Evolutionary conservation across 1,140 invertebrate species (phyloP).

Genomic region (Bombus terrestris): DNA sequence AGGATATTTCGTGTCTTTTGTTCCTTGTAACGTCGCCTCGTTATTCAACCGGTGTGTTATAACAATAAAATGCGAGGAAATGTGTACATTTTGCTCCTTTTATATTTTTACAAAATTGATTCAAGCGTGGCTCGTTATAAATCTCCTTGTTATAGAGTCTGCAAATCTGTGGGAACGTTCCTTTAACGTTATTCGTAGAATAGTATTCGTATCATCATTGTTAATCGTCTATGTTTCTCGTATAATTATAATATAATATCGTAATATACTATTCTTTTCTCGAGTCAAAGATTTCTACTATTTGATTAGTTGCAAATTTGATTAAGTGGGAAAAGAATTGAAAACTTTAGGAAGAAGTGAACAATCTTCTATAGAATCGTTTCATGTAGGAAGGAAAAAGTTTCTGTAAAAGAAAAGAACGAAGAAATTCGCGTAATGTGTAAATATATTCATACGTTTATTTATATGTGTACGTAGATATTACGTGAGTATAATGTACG

Average conservation of each 20-base stretch:
- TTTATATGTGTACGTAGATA: too few relatives aligned
- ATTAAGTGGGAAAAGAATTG: too few relatives aligned
- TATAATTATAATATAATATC: neutral
- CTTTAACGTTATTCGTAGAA: neutral
- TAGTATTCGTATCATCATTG: neutral
- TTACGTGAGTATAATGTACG: too few relatives aligned
- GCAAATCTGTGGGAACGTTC: neutral
- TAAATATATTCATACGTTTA: too few relatives aligned
- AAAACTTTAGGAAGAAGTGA: too few relatives aligned
- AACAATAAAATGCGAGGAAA: conserved; percentile 8
- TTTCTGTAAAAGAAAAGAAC: too few relatives aligned
- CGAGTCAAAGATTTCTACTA: neutral
- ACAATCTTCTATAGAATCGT: too few relatives aligned
- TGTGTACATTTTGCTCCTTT: neutral
- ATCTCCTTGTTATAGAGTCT: neutral
- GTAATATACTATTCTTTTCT: neutral
- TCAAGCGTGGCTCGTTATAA: conserved; percentile 10
- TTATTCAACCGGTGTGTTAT: neutral
- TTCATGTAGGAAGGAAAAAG: too few relatives aligned
- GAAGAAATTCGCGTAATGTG: too few relatives aligned
- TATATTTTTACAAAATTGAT: neutral
- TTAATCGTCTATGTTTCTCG: neutral
- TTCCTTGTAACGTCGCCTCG: neutral
- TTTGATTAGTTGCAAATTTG: neutral
- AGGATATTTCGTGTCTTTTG: neutral